Conservation (phyloP, 2,113 vertebrate genomes). For the Montifringilla adamsi region DNA sequence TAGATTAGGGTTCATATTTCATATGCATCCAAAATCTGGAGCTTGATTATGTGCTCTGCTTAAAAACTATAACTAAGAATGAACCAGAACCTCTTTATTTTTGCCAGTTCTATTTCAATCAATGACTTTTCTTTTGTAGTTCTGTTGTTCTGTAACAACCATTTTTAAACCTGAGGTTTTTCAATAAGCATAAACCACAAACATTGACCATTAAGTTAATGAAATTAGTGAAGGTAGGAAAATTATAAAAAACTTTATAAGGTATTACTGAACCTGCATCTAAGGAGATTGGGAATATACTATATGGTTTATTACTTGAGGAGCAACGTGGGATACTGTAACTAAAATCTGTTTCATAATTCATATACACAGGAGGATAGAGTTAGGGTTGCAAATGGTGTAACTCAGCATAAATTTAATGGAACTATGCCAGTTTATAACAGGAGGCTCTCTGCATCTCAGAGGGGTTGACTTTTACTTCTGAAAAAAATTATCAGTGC, state of each 20-base stretch:
- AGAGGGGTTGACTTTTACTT: neutral
- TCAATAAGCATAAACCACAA: neutral
- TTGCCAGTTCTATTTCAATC: neutral
- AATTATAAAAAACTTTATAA: neutral
- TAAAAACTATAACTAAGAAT: neutral
- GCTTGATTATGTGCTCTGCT: neutral
- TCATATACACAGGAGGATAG: neutral
- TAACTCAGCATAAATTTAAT: constrained; percentile 31
- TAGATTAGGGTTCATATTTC: constrained; percentile 5
- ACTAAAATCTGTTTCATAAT: constrained; percentile 43
- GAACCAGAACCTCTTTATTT: neutral
- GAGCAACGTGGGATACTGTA: neutral
- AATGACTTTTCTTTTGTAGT: neutral
- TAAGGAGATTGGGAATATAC: neutral
- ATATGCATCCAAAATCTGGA: neutral
- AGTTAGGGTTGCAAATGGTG: neutral
- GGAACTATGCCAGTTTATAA: neutral
- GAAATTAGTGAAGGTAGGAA: neutral
- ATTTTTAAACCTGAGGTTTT: neutral
- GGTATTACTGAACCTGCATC: neutral
- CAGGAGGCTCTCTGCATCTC: neutral
- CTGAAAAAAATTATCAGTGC: neutral
- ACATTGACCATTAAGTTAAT: neutral
- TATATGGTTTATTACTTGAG: constrained; percentile 12
- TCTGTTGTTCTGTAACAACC: neutral